phyloP scores from a whole-genome alignment of 2,888 invertebrate genomes.

The Idaea aversata region DNA sequence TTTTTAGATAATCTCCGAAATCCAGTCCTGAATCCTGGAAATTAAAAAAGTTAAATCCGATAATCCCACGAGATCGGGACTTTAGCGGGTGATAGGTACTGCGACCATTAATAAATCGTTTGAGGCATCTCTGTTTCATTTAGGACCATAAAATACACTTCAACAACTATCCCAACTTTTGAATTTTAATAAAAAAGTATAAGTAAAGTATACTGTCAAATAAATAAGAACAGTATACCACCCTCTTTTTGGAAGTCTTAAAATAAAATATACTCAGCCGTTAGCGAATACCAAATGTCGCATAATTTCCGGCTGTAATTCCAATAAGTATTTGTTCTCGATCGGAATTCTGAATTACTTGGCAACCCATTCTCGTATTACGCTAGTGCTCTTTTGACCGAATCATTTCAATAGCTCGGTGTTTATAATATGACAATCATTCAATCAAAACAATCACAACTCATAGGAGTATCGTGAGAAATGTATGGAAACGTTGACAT shows the following conservation, averaged over 20 bases:
- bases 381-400: not conserved
- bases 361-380: not conserved
- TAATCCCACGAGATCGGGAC: too few relatives aligned
- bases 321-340: not conserved
- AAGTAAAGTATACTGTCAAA: not conserved
- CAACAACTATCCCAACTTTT: not conserved
- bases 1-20: too few relatives aligned
- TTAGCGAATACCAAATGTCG: not conserved
- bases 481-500: conserved; percentile 46
- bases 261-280: not conserved
- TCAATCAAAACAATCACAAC: conserved; percentile 57
- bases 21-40: too few relatives aligned
- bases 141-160: not conserved
- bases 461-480: conserved; percentile 58
- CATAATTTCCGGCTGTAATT: not conserved
- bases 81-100: not conserved
- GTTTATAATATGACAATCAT: conserved; percentile 43
- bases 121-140: not conserved
- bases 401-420: not conserved
- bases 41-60: too few relatives aligned
- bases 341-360: not conserved
- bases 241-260: not conserved
- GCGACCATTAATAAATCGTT: not conserved
- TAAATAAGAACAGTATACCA: not conserved
- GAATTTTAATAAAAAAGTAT: not conserved